phyloP scores from a whole-genome alignment of 2,888 invertebrate genomes.

The Eubasilissa splendida region DNA sequence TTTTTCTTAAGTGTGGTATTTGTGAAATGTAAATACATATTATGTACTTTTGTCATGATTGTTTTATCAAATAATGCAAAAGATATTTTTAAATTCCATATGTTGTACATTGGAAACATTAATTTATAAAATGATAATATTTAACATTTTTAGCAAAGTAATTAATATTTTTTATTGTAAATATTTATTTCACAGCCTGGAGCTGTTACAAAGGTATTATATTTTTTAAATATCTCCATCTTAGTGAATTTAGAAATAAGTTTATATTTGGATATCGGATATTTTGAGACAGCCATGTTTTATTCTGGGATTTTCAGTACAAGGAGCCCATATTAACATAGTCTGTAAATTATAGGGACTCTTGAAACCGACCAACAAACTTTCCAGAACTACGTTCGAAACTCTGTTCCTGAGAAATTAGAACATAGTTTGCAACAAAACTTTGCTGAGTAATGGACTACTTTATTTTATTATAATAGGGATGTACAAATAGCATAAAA shows the following conservation, averaged over 20 bases:
- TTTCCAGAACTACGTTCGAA: not conserved
- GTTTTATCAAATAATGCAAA: conserved; percentile 36
- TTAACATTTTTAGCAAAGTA: conserved; percentile 37
- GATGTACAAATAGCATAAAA: not conserved
- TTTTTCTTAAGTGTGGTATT: conserved; percentile 48
- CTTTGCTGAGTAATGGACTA: not conserved
- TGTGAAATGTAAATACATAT: conserved; percentile 43
- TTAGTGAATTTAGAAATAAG: conserved; percentile 46
- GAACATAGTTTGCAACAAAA: conserved; percentile 1
- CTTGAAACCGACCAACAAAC: not conserved
- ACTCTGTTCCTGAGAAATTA: not conserved
- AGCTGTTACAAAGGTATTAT: conserved; percentile 47
- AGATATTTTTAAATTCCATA: conserved; percentile 48
- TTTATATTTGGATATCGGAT: conserved; percentile 7
- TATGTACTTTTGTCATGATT: conserved; percentile 44
- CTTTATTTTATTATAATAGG: not conserved
- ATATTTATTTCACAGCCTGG: conserved; percentile 54
- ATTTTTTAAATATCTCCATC: conserved; percentile 34
- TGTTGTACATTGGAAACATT: conserved; percentile 46
- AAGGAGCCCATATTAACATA: conserved; percentile 23
- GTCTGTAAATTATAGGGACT: not conserved
- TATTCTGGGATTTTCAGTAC: conserved; percentile 12
- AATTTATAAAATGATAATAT: conserved; percentile 39
- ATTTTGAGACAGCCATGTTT: not conserved
- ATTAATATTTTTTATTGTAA: conserved; percentile 42